Evolutionary conservation across 92 coral and sea anemone genomes (phyloP).

Genomic region (Zoanthus sociatus): DNA sequence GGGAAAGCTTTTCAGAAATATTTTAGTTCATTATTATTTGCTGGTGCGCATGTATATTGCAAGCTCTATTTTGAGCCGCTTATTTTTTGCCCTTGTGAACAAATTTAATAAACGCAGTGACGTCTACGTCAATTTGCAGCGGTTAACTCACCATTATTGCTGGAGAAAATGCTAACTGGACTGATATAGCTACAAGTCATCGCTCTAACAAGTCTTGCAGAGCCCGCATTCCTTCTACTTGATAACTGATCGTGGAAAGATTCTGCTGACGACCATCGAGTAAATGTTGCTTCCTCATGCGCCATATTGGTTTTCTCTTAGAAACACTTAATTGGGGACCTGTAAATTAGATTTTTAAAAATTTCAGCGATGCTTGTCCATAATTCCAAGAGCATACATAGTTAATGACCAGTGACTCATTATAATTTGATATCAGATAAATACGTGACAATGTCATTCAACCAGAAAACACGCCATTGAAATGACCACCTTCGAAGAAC

Average conservation of each 20-base stretch:
- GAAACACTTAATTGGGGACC: neutral
- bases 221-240: conserved; percentile 7
- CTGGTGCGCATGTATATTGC: too few relatives aligned
- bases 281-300: conserved; percentile 24
- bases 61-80: neutral
- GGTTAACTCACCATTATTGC: conserved; percentile 63
- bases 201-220: conserved; percentile 46
- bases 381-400: too few relatives aligned
- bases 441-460: neutral
- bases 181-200: conserved; percentile 70
- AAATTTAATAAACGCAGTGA: neutral
- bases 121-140: neutral
- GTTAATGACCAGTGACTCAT: too few relatives aligned
- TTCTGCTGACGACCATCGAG: conserved; percentile 47
- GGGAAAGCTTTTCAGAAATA: too few relatives aligned
- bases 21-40: too few relatives aligned
- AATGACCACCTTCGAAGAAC: neutral
- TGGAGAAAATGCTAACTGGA: conserved; percentile 66
- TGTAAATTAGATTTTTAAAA: neutral
- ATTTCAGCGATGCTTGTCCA: too few relatives aligned
- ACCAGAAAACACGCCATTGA: conserved; percentile 16
- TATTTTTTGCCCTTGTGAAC: neutral
- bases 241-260: conserved; percentile 18
- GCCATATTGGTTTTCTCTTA: neutral
- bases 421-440: neutral